A percentile compares a stretch with the other conserved stretches of the same genome.
Evolutionary conservation across 1,140 invertebrate genomes (phyloP).

Genomic region (Drosophila aff.): DNA sequence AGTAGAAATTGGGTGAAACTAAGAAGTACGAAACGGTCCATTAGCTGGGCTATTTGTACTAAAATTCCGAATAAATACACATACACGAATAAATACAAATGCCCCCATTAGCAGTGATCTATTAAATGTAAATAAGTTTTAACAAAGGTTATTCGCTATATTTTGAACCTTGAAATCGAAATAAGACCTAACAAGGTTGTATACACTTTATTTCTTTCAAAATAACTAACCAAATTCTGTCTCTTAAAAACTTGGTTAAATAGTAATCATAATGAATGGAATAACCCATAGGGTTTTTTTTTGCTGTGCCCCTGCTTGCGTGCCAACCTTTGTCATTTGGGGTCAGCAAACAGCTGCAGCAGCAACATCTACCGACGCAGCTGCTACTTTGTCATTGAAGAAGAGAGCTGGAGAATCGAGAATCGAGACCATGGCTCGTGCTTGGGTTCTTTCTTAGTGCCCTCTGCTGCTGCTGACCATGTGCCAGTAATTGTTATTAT

Average conservation of each 20-base stretch:
- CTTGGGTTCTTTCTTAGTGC: constrained; percentile 46
- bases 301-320: constrained; percentile 3
- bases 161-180: not conserved
- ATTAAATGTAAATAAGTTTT: too few relatives aligned
- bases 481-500: constrained; percentile 60
- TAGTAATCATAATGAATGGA: not conserved
- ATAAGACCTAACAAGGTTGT: not conserved
- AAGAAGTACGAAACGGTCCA: not conserved
- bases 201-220: not conserved
- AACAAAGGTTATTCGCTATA: too few relatives aligned
- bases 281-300: constrained; percentile 1
- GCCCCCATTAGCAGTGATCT: too few relatives aligned
- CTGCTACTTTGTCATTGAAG: constrained; percentile 52
- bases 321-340: constrained; percentile 53
- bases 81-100: too few relatives aligned
- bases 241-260: not conserved
- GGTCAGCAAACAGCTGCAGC: constrained; percentile 56
- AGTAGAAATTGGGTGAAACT: not conserved
- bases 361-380: constrained; percentile 35
- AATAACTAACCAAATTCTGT: not conserved
- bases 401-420: constrained; percentile 44
- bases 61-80: too few relatives aligned
- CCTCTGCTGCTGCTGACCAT: constrained; percentile 40
- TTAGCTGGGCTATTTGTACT: too few relatives aligned
- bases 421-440: constrained; percentile 60